phyloP scores from a whole-genome alignment of 2,113 vertebrate genomes.

The Pagrus major region DNA sequence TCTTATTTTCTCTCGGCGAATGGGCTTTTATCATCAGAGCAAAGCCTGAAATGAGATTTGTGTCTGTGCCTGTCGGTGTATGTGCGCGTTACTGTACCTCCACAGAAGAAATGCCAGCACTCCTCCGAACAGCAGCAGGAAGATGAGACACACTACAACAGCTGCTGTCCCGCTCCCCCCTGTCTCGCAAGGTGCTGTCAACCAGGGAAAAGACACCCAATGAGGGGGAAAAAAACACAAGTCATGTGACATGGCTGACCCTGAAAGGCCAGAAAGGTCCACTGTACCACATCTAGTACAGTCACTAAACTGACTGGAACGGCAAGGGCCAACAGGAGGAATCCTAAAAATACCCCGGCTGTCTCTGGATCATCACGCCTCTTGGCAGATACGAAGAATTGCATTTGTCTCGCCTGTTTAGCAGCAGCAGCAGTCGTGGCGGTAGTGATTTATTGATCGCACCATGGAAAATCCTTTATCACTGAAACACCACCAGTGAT shows the following conservation, averaged over 20 bases:
- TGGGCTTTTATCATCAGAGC: conserved; percentile 43
- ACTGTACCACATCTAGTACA: conserved; percentile 6
- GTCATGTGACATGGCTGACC: conserved; percentile 37
- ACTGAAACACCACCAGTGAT: conserved; percentile 49
- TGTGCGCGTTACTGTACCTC: conserved; percentile 72
- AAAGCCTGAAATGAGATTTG: conserved; percentile 60
- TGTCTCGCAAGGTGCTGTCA: conserved; percentile 76
- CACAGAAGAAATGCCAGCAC: conserved; percentile 74
- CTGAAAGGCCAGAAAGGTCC: conserved; percentile 17
- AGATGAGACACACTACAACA: conserved; percentile 69
- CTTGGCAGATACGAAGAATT: conserved; percentile 47
- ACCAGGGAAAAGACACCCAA: conserved; percentile 44
- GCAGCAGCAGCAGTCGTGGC: conserved; percentile 39
- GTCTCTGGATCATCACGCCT: conserved; percentile 46
- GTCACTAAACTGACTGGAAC: conserved; percentile 14
- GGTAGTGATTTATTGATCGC: conserved; percentile 64
- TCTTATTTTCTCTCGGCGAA: conserved; percentile 33
- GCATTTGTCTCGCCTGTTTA: conserved; percentile 67
- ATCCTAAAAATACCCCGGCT: conserved; percentile 43
- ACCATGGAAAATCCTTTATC: conserved; percentile 67
- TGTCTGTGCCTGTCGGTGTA: conserved; percentile 23
- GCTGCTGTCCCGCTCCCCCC: conserved; percentile 54
- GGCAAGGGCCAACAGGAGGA: conserved; percentile 22
- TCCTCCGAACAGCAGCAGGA: conserved; percentile 68
- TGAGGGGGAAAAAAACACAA: conserved; percentile 12